phyloP scores from a whole-genome alignment of 35 echinoderm and acorn worm genomes.

The Acanthaster planci region DNA sequence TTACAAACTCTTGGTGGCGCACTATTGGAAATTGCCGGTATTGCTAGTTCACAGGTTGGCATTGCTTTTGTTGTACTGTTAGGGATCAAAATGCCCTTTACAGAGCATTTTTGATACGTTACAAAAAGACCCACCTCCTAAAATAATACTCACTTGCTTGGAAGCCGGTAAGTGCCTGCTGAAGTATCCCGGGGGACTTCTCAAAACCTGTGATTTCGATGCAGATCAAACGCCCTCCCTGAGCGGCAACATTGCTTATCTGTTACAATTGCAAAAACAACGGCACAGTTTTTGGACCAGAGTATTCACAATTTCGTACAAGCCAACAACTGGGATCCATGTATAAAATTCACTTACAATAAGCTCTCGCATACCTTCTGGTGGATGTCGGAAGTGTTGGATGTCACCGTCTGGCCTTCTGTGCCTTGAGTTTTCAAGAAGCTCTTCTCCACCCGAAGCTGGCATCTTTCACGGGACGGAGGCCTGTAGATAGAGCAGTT shows the following conservation, averaged over 20 bases:
- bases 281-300: not conserved
- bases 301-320: too few species aligned
- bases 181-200: not conserved
- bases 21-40: too few species aligned
- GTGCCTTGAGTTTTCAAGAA: slow-evolving; percentile 19
- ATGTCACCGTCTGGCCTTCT: not conserved
- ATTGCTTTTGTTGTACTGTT: too few species aligned
- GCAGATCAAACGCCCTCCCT: slow-evolving; percentile 51
- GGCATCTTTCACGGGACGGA: slow-evolving; percentile 43
- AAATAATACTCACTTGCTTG: too few species aligned
- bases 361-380: slow-evolving; percentile 19
- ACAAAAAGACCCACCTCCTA: too few species aligned
- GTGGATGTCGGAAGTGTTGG: slow-evolving; percentile 29
- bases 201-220: slow-evolving; percentile 43
- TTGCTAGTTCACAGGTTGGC: too few species aligned
- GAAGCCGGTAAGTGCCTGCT: too few species aligned
- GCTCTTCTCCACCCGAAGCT: slow-evolving; percentile 51
- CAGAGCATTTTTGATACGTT: too few species aligned
- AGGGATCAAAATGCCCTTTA: too few species aligned
- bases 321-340: too few species aligned
- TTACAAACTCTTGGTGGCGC: too few species aligned
- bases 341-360: too few species aligned
- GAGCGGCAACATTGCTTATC: slow-evolving; percentile 28
- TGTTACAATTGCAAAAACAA: not conserved
- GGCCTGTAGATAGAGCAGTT: not conserved